Percentiles rank a stretch among this genome's conserved stretches.
phyloP scores from a whole-genome alignment of 1,140 invertebrate species.

The Ylistrum balloti region DNA sequence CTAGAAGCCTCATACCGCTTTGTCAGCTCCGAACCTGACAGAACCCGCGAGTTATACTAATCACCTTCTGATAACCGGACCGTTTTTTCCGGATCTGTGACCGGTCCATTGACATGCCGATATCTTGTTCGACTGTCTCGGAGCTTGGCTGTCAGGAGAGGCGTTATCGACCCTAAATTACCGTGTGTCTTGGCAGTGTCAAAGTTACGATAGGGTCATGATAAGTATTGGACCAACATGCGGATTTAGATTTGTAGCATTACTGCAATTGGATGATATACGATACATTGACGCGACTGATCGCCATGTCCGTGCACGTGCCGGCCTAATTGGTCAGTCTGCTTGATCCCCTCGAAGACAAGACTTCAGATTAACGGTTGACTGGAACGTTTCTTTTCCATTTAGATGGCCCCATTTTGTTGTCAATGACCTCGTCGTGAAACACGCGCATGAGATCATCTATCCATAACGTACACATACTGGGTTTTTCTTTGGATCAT shows the following conservation, averaged over 20 bases:
- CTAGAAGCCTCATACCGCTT: not conserved
- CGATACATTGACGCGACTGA: conserved; percentile 12
- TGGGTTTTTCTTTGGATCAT: too few species aligned
- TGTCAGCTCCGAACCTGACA: not conserved
- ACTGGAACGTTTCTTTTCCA: conserved; percentile 18
- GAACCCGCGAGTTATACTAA: not conserved
- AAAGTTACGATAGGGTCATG: conserved; percentile 38
- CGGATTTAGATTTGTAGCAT: conserved; percentile 32
- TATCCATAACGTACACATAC: too few species aligned
- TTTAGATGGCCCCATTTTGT: not conserved
- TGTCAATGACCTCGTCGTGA: not conserved
- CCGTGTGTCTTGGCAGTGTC: not conserved
- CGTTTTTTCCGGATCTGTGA: conserved; percentile 21
- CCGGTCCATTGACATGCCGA: not conserved
- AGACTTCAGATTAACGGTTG: conserved; percentile 1
- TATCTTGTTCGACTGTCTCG: conserved; percentile 13
- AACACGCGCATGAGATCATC: not conserved
- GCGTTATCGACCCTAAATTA: not conserved
- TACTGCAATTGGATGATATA: conserved; percentile 34
- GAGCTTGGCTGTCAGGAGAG: not conserved
- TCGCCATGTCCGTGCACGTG: conserved; percentile 30
- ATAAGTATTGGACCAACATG: conserved; percentile 38
- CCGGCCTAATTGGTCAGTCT: conserved; percentile 14
- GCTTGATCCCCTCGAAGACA: not conserved
- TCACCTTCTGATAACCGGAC: conserved; percentile 32